phyloP scores from a whole-genome alignment of 2,797 vertebrate genomes.

The Anolis apletophallus region DNA sequence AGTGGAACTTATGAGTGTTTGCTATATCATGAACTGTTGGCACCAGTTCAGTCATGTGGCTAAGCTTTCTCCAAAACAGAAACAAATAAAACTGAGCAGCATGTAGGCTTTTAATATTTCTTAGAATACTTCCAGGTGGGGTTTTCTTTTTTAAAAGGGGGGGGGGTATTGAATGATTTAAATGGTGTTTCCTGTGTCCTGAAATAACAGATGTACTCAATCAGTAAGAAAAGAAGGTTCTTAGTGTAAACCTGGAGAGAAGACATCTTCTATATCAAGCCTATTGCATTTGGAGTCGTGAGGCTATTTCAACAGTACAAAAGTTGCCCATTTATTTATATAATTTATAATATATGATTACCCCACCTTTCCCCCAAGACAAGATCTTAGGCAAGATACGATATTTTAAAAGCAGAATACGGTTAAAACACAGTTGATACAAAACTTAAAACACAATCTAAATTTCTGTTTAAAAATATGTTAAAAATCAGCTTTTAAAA shows the following conservation, averaged over 20 bases:
- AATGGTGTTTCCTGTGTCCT: constrained; percentile 22
- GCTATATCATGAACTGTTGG: constrained; percentile 69
- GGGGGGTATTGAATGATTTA: neutral
- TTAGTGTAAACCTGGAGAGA: constrained; percentile 40
- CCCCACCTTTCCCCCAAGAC: too few species aligned
- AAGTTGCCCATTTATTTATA: constrained; percentile 67
- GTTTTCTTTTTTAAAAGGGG: too few species aligned
- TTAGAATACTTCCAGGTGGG: constrained; percentile 70
- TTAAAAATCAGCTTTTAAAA: too few species aligned
- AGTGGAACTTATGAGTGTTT: constrained; percentile 63
- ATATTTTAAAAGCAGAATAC: too few species aligned
- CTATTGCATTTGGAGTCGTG: constrained; percentile 52
- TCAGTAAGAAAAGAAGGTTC: constrained; percentile 19
- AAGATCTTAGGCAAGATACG: too few species aligned
- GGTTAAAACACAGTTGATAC: too few species aligned
- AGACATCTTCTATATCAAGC: constrained; percentile 54
- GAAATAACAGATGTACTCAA: constrained; percentile 21
- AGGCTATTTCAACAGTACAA: constrained; percentile 69
- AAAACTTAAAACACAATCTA: too few species aligned
- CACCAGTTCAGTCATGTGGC: constrained; percentile 71
- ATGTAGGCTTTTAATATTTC: constrained; percentile 48
- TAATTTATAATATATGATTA: too few species aligned
- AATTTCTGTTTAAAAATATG: too few species aligned
- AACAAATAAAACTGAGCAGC: constrained; percentile 65
- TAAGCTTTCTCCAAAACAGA: constrained; percentile 65